These are phyloP conservation scores for Labeo rohita DNA, from an alignment of 2,113 vertebrate species.

Conservation along the genomic window DNA sequence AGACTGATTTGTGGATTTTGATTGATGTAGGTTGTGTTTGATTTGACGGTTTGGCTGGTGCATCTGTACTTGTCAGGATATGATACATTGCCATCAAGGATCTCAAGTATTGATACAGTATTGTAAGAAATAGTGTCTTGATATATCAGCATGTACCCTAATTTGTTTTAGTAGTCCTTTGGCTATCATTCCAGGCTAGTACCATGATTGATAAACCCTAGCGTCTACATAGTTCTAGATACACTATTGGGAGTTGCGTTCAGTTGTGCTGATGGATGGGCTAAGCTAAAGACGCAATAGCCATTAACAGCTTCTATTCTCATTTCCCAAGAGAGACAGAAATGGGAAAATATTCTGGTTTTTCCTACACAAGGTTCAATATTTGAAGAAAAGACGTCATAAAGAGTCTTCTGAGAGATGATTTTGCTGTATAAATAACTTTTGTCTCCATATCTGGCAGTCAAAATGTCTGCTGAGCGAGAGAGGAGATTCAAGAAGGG, in stretches of 20 bases:
- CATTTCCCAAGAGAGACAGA: background rate
- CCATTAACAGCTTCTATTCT: conserved; percentile 2
- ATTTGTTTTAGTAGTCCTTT: background rate
- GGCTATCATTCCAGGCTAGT: background rate
- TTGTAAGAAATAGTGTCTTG: too few relatives aligned
- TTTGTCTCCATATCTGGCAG: background rate
- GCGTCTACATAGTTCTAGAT: background rate
- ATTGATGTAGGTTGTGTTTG: background rate
- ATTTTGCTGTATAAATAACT: background rate
- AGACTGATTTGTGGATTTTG: background rate
- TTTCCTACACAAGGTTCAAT: conserved; percentile 24
- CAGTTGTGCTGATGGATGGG: background rate
- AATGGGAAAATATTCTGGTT: background rate
- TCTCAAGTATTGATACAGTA: too few relatives aligned
- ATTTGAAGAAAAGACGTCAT: background rate
- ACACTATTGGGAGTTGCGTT: background rate
- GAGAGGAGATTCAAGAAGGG: background rate
- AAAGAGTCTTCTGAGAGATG: conserved; percentile 12
- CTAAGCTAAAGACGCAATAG: conserved; percentile 5
- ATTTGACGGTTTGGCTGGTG: background rate
- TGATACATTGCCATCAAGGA: too few relatives aligned
- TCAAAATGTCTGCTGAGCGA: background rate
- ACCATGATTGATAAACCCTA: background rate
- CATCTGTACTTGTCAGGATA: too few relatives aligned
- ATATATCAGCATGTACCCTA: background rate